These are phyloP conservation scores for Hoplias malabaricus DNA, from an alignment of 2,113 vertebrate species.

Conservation along the genomic window DNA sequence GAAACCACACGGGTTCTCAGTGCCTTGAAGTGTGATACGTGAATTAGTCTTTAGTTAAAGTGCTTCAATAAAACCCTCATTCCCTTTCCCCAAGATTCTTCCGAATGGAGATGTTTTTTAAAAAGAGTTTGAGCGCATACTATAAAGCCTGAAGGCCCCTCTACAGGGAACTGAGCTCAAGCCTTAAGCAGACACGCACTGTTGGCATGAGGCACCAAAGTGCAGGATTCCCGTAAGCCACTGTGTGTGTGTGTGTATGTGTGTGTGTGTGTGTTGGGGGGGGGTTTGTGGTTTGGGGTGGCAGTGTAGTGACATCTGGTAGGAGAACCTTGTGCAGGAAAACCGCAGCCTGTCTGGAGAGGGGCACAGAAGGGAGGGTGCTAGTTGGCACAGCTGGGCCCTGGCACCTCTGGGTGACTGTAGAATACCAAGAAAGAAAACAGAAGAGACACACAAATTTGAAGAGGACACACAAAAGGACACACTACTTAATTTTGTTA, in stretches of 20 bases:
- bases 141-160: conserved; percentile 36
- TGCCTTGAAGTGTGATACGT: neutral
- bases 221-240: conserved; percentile 48
- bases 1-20: neutral
- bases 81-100: neutral
- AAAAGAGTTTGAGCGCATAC: no score
- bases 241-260: no score
- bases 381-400: conserved; percentile 15
- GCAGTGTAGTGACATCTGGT: conserved; percentile 57
- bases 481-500: neutral
- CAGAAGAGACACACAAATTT: neutral
- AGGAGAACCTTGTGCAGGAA: conserved; percentile 58
- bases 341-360: conserved; percentile 60
- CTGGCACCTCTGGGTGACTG: neutral
- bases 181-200: conserved; percentile 42
- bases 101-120: conserved; percentile 23
- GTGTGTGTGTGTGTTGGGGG: conserved; percentile 40
- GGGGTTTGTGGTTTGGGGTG: conserved; percentile 33
- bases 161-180: conserved; percentile 39
- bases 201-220: conserved; percentile 39
- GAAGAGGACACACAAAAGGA: neutral
- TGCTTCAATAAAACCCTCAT: neutral
- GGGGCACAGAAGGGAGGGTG: conserved; percentile 41
- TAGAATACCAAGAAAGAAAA: neutral
- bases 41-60: conserved; percentile 9